Conservation (phyloP, 2,888 invertebrate species). For the Pasiphila rectangulata region DNA sequence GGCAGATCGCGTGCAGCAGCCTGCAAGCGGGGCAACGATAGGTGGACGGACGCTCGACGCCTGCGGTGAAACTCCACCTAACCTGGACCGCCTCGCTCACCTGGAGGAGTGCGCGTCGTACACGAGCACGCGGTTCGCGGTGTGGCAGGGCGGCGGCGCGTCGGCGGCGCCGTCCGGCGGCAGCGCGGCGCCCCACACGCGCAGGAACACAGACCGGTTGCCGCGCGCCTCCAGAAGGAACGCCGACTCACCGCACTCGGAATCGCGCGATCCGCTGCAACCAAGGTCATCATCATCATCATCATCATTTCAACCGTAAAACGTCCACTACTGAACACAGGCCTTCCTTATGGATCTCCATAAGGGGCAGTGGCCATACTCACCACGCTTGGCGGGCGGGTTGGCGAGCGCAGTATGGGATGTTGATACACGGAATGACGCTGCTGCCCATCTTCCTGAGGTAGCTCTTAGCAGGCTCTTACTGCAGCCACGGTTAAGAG, state of each 20-base stretch:
- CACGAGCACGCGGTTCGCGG: constrained; percentile 88
- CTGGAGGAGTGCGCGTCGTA: constrained; percentile 87
- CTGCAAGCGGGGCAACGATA: constrained; percentile 8
- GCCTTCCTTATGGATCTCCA: no score
- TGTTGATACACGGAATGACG: no score
- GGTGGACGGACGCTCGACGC: neutral
- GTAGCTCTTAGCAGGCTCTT: no score
- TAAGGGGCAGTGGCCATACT: no score
- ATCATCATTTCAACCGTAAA: no score
- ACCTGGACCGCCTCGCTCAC: constrained; percentile 20
- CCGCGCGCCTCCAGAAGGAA: constrained; percentile 90
- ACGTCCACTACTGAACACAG: no score
- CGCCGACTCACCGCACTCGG: constrained; percentile 87
- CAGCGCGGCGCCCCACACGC: constrained; percentile 91
- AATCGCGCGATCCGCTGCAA: constrained; percentile 81
- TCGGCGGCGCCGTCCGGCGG: constrained; percentile 84
- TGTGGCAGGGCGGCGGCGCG: constrained; percentile 85
- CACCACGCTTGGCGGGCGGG: no score
- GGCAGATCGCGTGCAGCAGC: constrained; percentile 85
- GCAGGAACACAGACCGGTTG: constrained; percentile 89
- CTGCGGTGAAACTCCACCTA: neutral
- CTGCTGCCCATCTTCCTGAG: no score
- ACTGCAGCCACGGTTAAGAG: no score
- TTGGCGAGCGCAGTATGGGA: no score
- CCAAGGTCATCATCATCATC: no score